Conservation (phyloP, 2,888 invertebrate species). For the Parnassius smintheus region DNA sequence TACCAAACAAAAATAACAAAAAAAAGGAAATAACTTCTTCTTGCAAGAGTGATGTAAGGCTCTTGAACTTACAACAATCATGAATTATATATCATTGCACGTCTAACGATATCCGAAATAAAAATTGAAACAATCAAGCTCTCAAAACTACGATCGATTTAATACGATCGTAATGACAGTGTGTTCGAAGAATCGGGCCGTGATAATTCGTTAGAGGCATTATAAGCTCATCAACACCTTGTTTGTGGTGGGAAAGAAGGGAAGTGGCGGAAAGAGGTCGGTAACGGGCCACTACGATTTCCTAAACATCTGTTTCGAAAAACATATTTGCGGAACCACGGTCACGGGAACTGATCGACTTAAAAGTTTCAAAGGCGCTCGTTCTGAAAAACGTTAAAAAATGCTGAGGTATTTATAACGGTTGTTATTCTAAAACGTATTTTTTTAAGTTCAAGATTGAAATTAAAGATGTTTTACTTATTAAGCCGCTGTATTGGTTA, state of each 20-base stretch:
- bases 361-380: constrained; percentile 2
- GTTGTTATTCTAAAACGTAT: no score
- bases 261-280: constrained; percentile 40
- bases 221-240: constrained; percentile 48
- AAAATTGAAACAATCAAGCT: constrained; percentile 29
- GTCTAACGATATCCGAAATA: constrained; percentile 20
- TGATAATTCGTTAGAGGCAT: constrained; percentile 34
- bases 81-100: constrained; percentile 22
- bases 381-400: neutral
- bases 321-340: constrained; percentile 13
- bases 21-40: constrained; percentile 25
- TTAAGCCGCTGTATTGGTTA: no score
- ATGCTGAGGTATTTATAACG: constrained; percentile 25
- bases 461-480: no score
- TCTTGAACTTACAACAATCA: constrained; percentile 17
- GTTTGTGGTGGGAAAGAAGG: constrained; percentile 36
- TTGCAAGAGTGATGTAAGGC: constrained; percentile 15
- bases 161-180: constrained; percentile 35
- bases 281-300: constrained; percentile 43
- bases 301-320: constrained; percentile 40
- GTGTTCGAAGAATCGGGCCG: constrained; percentile 29
- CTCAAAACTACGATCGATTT: constrained; percentile 40
- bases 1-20: neutral
- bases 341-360: constrained; percentile 30
- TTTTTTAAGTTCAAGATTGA: no score